phyloP scores from a whole-genome alignment of 2,797 vertebrate species.

The Crocodylus rhombifer region DNA sequence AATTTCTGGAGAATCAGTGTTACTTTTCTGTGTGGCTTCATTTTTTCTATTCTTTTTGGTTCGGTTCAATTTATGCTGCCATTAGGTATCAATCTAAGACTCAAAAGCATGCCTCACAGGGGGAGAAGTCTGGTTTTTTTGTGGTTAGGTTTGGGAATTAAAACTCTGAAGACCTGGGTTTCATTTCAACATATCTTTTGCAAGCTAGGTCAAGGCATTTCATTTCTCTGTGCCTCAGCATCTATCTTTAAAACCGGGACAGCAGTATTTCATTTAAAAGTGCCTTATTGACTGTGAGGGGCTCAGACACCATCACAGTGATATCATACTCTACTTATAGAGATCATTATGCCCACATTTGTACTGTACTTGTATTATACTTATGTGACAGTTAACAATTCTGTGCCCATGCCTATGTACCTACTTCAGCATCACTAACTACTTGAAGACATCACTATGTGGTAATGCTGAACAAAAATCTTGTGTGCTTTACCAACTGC shows the following conservation, averaged over 20 bases:
- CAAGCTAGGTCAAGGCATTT: neutral
- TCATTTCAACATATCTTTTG: too few relatives aligned
- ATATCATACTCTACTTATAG: neutral
- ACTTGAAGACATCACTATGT: neutral
- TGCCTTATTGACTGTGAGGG: neutral
- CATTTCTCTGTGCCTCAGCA: neutral
- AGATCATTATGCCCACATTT: neutral
- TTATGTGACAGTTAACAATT: neutral
- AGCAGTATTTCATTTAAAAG: neutral
- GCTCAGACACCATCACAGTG: neutral
- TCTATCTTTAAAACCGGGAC: neutral
- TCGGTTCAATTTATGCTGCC: too few relatives aligned
- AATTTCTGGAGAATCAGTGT: neutral
- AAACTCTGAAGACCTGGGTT: too few relatives aligned
- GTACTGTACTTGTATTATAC: too few relatives aligned
- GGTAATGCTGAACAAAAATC: neutral
- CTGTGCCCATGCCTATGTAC: fast-evolving
- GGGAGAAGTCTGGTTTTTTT: too few relatives aligned
- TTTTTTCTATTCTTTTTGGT: too few relatives aligned
- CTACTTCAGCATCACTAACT: neutral
- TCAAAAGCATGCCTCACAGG: too few relatives aligned
- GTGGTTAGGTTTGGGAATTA: too few relatives aligned
- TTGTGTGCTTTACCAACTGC: neutral
- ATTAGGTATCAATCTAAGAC: too few relatives aligned
- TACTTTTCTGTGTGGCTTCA: too few relatives aligned